Conservation (phyloP, 2,888 invertebrate species). For the Drosophila emarginata region DNA sequence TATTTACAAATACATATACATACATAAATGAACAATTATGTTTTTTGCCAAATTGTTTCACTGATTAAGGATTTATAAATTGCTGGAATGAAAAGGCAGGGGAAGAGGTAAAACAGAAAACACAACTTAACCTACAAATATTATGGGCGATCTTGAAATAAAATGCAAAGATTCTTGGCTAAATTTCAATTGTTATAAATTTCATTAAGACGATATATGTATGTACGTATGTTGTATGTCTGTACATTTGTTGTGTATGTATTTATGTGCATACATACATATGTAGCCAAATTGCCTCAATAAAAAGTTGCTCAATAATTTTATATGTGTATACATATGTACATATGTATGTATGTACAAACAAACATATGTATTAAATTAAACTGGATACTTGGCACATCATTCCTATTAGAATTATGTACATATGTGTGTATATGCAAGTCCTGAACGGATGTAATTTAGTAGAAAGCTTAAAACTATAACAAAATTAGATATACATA, state of each 20-base stretch:
- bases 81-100: background rate
- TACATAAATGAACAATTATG: constrained; percentile 11
- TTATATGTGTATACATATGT: no score
- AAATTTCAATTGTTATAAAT: no score
- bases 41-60: background rate
- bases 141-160: background rate
- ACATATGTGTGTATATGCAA: no score
- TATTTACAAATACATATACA: constrained; percentile 8
- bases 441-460: no score
- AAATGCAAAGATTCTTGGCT: background rate
- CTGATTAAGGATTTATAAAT: constrained; percentile 38
- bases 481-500: no score
- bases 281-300: background rate
- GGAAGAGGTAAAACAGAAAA: background rate
- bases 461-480: no score
- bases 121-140: constrained; percentile 37
- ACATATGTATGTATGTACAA: background rate
- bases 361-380: background rate
- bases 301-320: no score
- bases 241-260: background rate
- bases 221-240: background rate
- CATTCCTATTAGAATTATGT: no score
- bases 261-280: no score
- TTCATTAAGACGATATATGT: background rate
- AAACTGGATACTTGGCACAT: no score